Evolutionary conservation across 2,888 invertebrate genomes (phyloP).

Genomic region (Trachelus stipa): DNA sequence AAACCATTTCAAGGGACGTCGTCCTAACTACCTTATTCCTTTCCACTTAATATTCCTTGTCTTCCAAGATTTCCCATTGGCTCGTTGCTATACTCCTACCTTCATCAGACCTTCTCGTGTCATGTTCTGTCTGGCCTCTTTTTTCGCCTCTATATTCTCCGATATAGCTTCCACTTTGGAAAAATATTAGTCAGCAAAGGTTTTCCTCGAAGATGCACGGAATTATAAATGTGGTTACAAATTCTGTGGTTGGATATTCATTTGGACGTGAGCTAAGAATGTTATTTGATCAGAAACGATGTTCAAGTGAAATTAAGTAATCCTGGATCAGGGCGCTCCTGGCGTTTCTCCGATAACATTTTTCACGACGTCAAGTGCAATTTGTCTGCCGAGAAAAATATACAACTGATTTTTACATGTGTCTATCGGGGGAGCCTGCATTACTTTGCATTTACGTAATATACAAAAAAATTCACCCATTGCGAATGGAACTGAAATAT

Average conservation of each 20-base stretch:
- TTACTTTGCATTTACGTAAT: not conserved
- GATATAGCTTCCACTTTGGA: not conserved
- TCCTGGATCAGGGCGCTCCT: not conserved
- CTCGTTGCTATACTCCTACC: not conserved
- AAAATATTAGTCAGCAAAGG: not conserved
- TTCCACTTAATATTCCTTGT: conserved; percentile 22
- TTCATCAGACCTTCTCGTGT: not conserved
- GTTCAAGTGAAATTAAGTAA: not conserved
- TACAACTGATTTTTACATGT: not conserved
- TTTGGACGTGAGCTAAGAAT: not conserved
- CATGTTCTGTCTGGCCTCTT: no score
- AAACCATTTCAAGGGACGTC: conserved; percentile 21
- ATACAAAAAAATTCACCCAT: not conserved
- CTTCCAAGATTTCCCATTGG: conserved; percentile 10
- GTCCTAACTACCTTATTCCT: conserved; percentile 24
- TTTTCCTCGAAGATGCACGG: not conserved
- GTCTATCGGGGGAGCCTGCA: not conserved
- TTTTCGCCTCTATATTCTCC: not conserved
- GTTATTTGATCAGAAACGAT: not conserved
- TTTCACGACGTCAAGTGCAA: not conserved
- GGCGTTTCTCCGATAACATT: not conserved
- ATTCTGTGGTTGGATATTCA: not conserved
- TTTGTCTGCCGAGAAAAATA: not conserved
- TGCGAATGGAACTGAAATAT: not conserved
- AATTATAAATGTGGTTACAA: not conserved